phyloP scores from a whole-genome alignment of 2,888 invertebrate genomes.

The Phasia obesa region DNA sequence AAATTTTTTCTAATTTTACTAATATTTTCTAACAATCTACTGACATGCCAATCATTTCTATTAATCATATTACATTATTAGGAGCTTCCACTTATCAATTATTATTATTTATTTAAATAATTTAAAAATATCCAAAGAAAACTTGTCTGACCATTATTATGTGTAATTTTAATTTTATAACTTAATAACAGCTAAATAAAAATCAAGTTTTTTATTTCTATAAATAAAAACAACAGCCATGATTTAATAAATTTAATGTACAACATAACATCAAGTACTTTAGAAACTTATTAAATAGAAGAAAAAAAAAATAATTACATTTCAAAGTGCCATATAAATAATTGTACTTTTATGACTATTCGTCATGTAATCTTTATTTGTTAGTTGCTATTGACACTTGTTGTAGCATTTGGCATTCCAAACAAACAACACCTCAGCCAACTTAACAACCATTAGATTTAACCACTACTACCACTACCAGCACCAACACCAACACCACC shows the following conservation, averaged over 20 bases:
- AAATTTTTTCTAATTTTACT: no score
- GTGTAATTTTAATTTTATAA: conserved; percentile 47
- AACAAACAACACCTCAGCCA: conserved; percentile 32
- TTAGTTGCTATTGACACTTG: conserved; percentile 63
- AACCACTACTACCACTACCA: conserved; percentile 12
- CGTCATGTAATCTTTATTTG: conserved; percentile 66
- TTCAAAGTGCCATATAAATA: conserved; percentile 50
- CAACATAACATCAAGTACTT: conserved; percentile 19
- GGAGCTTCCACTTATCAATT: conserved; percentile 35
- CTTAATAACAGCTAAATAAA: conserved; percentile 44
- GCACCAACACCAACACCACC: background rate
- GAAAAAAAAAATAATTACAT: conserved; percentile 59
- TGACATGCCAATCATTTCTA: conserved; percentile 15
- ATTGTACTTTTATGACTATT: conserved; percentile 58
- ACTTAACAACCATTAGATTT: conserved; percentile 10
- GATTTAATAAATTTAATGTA: conserved; percentile 24
- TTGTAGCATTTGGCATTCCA: conserved; percentile 56
- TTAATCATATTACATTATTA: conserved; percentile 45
- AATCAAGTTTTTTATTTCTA: background rate
- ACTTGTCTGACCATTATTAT: conserved; percentile 24
- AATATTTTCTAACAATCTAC: background rate
- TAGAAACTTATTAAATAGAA: conserved; percentile 31
- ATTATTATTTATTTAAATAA: conserved; percentile 39
- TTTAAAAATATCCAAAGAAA: conserved; percentile 23
- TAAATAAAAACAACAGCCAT: background rate